Conservation (phyloP, 37 sponge, comb jelly and placozoan genomes). For the Amphimedon queenslandica region DNA sequence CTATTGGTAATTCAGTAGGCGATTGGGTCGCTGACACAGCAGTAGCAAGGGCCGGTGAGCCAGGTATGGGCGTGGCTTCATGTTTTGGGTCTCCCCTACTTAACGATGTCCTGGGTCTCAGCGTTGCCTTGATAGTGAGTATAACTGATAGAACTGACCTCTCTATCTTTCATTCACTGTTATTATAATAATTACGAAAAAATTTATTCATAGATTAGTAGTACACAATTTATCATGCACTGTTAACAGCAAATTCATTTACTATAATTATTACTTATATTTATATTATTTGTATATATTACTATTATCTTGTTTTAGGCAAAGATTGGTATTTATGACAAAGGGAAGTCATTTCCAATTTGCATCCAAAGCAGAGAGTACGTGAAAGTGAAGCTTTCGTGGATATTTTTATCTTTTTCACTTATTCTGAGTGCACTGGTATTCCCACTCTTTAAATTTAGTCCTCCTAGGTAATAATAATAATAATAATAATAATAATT, state of each 20-base stretch:
- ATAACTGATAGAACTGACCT: too few relatives aligned
- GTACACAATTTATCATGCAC: neutral
- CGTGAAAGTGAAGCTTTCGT: slow-evolving; percentile 73
- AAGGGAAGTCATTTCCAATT: slow-evolving; percentile 46
- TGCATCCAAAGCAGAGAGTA: slow-evolving; percentile 28
- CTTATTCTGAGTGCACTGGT: slow-evolving; percentile 52
- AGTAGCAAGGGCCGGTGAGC: slow-evolving; percentile 78
- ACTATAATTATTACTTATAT: neutral
- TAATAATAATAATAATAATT: neutral
- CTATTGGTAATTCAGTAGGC: slow-evolving; percentile 89
- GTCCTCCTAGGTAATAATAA: slow-evolving; percentile 74
- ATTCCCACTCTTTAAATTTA: slow-evolving; percentile 71
- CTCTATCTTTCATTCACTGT: too few relatives aligned
- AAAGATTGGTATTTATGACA: slow-evolving; percentile 48
- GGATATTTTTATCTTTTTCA: slow-evolving; percentile 81
- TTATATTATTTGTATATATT: too few relatives aligned
- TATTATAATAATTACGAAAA: too few relatives aligned
- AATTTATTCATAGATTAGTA: too few relatives aligned
- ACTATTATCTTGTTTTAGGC: too few relatives aligned
- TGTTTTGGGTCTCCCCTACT: slow-evolving; percentile 91
- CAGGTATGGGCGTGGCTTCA: slow-evolving; percentile 86
- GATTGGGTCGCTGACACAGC: slow-evolving; percentile 92
- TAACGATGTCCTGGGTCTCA: slow-evolving; percentile 90
- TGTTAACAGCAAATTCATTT: neutral
- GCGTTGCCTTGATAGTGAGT: slow-evolving; percentile 80